Evolutionary conservation across 1,140 invertebrate genomes (phyloP).

Genomic region (Eupristina koningsbergeri): DNA sequence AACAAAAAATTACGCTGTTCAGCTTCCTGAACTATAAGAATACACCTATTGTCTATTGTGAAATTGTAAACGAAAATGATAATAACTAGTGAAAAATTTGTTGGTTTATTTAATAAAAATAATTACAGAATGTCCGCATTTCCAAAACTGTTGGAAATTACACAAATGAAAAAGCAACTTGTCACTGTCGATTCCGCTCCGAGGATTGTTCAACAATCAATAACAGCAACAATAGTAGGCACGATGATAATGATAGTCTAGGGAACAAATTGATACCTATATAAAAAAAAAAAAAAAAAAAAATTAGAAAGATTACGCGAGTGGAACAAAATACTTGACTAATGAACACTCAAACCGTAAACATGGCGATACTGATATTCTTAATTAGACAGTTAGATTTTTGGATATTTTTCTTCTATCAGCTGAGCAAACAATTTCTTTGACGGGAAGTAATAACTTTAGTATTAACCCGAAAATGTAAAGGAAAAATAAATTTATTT

Average conservation of each 20-base stretch:
- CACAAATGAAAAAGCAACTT: no score
- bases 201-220: neutral
- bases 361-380: neutral
- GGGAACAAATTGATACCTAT: neutral
- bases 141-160: neutral
- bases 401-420: neutral
- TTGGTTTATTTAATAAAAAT: neutral
- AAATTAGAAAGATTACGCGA: neutral
- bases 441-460: neutral
- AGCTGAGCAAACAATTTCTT: conserved; percentile 30
- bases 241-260: neutral
- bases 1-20: no score
- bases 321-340: neutral
- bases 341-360: neutral
- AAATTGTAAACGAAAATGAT: neutral
- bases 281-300: neutral
- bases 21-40: no score
- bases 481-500: neutral
- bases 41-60: neutral
- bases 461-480: neutral
- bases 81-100: neutral
- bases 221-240: neutral
- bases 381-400: conserved; percentile 16
- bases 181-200: neutral
- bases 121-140: neutral